Evolutionary conservation across 2,113 vertebrate species (phyloP), one percentile per base, ranked within the genome.

Genomic region (Uropsilus gracilis): DNA sequence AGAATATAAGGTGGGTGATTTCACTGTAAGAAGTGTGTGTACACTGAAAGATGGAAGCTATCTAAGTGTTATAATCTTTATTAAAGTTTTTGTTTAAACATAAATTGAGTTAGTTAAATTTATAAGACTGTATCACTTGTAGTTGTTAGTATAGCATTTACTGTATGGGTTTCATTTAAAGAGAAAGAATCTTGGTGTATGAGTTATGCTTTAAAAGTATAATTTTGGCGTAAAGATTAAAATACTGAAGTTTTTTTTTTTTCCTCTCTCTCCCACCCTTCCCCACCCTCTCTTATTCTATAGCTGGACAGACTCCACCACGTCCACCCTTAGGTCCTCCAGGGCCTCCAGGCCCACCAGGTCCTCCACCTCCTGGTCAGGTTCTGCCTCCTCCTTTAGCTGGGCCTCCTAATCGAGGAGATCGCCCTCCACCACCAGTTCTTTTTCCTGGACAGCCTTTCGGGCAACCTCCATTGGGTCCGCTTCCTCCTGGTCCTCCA

Each of bases 371-470:
- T 97, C 99, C 99, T 91, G 99, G 99, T 95, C 99, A 99, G 97
- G 99, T 99, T 92, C 99, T 99, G 91, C 99, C 99, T 88, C 99
- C 99, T 97, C 99, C 99, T 71, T 97, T 99, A 66, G 97, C 99
- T 92, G 99, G 99, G 76, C 99, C 99, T 97, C 99, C 99, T 90
- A 99, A 99, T 97, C 98, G 99, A 97, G 99, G 99, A 61, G 99
- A 99, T 97, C 99, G 99, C 90, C 99, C 98, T 81, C 99, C 99
- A 98, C 99, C 99, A 55, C 99, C 99, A 84, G 99, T 99, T 98
- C 98, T 99, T 94, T 99, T 99, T 98, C 99, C 99, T 96, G 99
- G 99, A 98, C 99, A 99, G 94, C 99, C 99, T 94, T 99, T 99
- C 97, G 99, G 99, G 92, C 99, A 99, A 88, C 99, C 99, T 95